Percentiles rank a stretch among this genome's conserved stretches.
phyloP scores from a whole-genome alignment of 2,888 invertebrate species.

The Lochmaea capreae region DNA sequence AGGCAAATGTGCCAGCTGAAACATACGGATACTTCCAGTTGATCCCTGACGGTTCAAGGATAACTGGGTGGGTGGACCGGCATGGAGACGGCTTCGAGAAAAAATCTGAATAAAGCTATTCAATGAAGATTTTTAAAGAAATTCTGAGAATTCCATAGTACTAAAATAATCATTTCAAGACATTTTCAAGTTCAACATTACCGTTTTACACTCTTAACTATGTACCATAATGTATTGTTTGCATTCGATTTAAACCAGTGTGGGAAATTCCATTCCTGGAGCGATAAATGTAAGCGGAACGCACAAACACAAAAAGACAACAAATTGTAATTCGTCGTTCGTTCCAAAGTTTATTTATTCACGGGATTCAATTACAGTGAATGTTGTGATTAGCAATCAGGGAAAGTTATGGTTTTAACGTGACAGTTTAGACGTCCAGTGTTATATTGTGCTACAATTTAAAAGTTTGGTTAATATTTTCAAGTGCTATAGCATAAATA shows the following conservation, averaged over 20 bases:
- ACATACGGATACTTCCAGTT: too few relatives aligned
- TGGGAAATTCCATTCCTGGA: not conserved
- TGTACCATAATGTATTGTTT: not conserved
- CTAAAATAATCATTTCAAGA: too few relatives aligned
- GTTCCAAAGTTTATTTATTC: conserved; percentile 41
- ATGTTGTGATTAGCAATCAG: conserved; percentile 49
- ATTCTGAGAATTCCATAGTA: too few relatives aligned
- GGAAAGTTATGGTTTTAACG: conserved; percentile 45
- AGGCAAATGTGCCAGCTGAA: too few relatives aligned
- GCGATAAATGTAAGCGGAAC: conserved; percentile 2
- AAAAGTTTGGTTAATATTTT: not conserved
- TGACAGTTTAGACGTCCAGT: conserved; percentile 39
- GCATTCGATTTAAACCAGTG: not conserved
- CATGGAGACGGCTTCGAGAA: too few relatives aligned
- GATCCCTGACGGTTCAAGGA: too few relatives aligned
- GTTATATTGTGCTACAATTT: conserved; percentile 27
- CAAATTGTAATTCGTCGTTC: conserved; percentile 33
- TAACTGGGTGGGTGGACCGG: too few relatives aligned
- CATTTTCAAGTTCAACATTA: too few relatives aligned
- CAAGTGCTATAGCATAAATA: not conserved
- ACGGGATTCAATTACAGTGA: conserved; percentile 52
- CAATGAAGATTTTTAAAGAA: too few relatives aligned
- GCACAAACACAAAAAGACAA: conserved; percentile 13
- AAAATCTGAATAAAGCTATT: too few relatives aligned
- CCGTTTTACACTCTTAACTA: too few relatives aligned